Conservation (phyloP, 2,888 invertebrate genomes). For the Nebria brevicollis region DNA sequence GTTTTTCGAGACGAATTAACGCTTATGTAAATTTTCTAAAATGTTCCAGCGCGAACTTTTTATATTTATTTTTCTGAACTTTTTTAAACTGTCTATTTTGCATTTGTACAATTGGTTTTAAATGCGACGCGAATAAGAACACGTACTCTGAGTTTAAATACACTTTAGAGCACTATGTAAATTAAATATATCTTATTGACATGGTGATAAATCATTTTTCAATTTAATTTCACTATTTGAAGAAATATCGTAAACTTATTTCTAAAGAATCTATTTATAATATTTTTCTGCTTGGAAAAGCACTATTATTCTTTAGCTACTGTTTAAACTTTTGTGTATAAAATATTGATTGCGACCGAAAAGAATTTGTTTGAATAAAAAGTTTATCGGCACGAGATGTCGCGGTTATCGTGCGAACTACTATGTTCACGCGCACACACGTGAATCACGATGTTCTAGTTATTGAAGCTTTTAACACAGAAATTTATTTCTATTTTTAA, state of each 20-base stretch:
- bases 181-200: background rate
- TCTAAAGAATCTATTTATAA: conserved; percentile 35
- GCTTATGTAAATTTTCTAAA: conserved; percentile 29
- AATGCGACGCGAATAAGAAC: background rate
- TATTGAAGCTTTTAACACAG: background rate
- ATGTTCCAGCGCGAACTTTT: background rate
- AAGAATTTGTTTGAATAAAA: conserved; percentile 34
- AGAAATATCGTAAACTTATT: background rate
- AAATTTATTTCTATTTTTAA: no score
- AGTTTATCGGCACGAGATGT: conserved; percentile 43
- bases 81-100: conserved; percentile 1
- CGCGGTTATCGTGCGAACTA: conserved; percentile 39
- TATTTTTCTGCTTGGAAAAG: conserved; percentile 16
- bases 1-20: conserved; percentile 39
- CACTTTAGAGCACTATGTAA: background rate
- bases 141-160: background rate
- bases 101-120: background rate
- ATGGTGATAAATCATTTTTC: no score
- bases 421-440: background rate
- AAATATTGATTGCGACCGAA: conserved; percentile 36
- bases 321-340: conserved; percentile 28
- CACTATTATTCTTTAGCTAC: conserved; percentile 24
- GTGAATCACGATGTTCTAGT: background rate
- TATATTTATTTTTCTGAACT: background rate
- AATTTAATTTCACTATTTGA: background rate